Evolutionary conservation across 2,113 vertebrate genomes (phyloP).

Genomic region (Siniperca chuatsi): DNA sequence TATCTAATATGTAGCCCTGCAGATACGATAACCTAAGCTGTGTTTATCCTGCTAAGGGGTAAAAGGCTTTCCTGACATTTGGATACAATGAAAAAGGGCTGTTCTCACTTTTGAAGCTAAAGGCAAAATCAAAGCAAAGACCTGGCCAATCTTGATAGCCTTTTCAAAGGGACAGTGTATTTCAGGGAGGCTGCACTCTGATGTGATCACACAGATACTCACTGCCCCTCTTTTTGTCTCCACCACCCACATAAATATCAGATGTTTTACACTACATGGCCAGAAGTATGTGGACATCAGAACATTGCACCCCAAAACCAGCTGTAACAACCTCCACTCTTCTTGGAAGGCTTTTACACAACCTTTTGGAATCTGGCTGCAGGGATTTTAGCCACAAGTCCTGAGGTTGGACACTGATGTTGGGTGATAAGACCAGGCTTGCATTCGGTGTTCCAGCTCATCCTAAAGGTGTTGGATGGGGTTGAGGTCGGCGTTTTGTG

Average conservation of each 20-base stretch:
- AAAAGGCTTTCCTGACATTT: conserved; percentile 24
- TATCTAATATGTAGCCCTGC: conserved; percentile 11
- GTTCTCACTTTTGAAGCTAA: not conserved
- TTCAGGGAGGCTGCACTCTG: not conserved
- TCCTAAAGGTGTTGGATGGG: not conserved
- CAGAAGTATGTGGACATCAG: not conserved
- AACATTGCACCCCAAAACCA: not conserved
- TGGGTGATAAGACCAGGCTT: not conserved
- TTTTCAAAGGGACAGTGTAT: not conserved
- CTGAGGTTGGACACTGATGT: not conserved
- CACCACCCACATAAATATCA: not conserved
- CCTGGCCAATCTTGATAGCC: not conserved
- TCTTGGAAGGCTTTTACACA: not conserved
- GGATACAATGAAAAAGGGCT: not conserved
- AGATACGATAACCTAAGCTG: conserved; percentile 23
- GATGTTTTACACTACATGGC: not conserved
- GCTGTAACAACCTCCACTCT: not conserved
- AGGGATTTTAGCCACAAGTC: not conserved
- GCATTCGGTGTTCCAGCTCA: not conserved
- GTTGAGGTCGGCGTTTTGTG: not conserved
- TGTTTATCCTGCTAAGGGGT: conserved; percentile 10
- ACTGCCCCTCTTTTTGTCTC: not conserved
- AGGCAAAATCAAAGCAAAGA: not conserved
- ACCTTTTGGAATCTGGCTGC: not conserved
- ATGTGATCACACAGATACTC: not conserved